Evolutionary conservation across 1,140 invertebrate species (phyloP).

Genomic region (Psix sp.): DNA sequence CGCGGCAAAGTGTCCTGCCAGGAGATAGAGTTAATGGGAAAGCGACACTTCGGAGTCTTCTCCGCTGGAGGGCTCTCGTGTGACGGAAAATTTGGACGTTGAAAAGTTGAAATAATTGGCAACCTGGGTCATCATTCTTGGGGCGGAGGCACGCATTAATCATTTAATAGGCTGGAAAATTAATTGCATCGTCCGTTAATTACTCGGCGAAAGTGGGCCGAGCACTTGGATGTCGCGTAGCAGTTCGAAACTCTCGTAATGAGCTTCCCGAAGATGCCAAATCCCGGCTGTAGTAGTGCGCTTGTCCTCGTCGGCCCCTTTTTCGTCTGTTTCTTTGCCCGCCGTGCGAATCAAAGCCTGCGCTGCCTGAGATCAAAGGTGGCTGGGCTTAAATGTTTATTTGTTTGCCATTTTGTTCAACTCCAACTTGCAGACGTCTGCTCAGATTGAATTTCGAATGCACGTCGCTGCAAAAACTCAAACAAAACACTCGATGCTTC

Average conservation of each 20-base stretch:
- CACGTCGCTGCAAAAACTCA: not conserved
- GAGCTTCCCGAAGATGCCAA: constrained; percentile 40
- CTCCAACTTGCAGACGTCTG: too few relatives aligned
- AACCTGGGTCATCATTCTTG: constrained; percentile 22
- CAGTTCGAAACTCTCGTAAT: constrained; percentile 39
- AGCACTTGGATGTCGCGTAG: constrained; percentile 25
- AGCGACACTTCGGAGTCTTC: constrained; percentile 33
- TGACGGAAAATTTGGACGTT: constrained; percentile 28
- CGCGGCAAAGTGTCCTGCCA: constrained; percentile 20
- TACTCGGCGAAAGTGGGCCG: constrained; percentile 31
- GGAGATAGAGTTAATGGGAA: constrained; percentile 42
- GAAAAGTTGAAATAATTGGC: constrained; percentile 56
- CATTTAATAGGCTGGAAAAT: constrained; percentile 62
- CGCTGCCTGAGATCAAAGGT: constrained; percentile 31
- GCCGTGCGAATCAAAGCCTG: constrained; percentile 32
- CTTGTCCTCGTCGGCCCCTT: not conserved
- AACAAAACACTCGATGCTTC: too few relatives aligned
- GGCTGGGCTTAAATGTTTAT: constrained; percentile 36
- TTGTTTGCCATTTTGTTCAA: constrained; percentile 31
- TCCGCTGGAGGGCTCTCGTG: constrained; percentile 12
- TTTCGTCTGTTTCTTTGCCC: constrained; percentile 14
- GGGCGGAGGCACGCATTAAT: constrained; percentile 36
- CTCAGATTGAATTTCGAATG: constrained; percentile 34
- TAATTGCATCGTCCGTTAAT: constrained; percentile 59
- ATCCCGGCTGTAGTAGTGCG: constrained; percentile 12